phyloP scores from a whole-genome alignment of 2,113 vertebrate genomes.

The Xiphophorus couchianus region DNA sequence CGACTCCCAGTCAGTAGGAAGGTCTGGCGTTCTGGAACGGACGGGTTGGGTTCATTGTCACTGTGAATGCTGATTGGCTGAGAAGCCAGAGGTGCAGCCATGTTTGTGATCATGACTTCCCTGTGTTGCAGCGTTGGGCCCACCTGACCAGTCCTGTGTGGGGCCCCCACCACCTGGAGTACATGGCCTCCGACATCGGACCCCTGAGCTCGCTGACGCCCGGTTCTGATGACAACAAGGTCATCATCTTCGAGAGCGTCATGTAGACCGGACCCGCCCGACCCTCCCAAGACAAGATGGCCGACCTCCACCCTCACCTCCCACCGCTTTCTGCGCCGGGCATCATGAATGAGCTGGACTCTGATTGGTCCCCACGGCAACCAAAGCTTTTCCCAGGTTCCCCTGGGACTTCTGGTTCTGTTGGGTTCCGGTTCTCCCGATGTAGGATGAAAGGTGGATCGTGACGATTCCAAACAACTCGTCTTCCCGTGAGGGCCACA shows the following conservation, averaged over 20 bases:
- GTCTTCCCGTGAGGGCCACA: not conserved
- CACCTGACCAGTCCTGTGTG: constrained; percentile 82
- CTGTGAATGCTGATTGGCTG: too few species aligned
- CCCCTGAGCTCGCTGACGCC: constrained; percentile 75
- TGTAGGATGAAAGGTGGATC: too few species aligned
- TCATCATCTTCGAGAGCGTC: constrained; percentile 86
- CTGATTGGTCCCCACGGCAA: not conserved
- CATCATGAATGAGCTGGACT: not conserved
- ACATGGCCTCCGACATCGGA: constrained; percentile 82
- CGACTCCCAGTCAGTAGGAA: too few species aligned
- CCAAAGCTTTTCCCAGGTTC: not conserved
- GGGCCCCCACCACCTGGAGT: constrained; percentile 83
- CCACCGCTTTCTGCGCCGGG: not conserved
- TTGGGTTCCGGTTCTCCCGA: too few species aligned
- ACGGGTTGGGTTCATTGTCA: too few species aligned
- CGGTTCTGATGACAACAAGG: constrained; percentile 79
- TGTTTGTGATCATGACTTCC: not conserved
- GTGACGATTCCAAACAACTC: too few species aligned
- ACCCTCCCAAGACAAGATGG: constrained; percentile 21
- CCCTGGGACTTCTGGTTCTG: not conserved
- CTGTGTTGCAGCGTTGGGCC: constrained; percentile 78
- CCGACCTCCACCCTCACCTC: not conserved
- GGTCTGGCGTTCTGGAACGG: too few species aligned
- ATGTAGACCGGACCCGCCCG: constrained; percentile 71
- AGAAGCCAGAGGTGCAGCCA: not conserved